These are phyloP conservation scores for Alsophila aescularia DNA, from an alignment of 2,888 invertebrate species.

Conservation along the genomic window DNA sequence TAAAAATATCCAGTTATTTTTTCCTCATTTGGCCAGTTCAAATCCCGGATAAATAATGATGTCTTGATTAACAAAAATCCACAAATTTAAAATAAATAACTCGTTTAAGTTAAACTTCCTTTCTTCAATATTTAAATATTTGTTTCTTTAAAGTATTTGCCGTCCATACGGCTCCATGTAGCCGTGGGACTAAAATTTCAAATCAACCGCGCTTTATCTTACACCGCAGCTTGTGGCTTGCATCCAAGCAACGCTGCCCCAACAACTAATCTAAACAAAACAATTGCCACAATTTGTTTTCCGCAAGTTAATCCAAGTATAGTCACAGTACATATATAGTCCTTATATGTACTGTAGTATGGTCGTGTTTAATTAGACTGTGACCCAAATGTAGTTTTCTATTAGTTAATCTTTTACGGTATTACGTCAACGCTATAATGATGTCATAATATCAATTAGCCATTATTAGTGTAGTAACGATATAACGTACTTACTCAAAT, in stretches of 20 bases:
- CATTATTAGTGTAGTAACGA: neutral
- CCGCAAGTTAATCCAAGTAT: neutral
- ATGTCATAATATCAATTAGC: slow-evolving; percentile 25
- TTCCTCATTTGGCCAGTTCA: no score
- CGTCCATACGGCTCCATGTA: no score
- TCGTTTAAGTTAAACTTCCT: no score
- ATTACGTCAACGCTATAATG: slow-evolving; percentile 17
- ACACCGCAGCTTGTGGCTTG: neutral
- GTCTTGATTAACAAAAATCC: no score
- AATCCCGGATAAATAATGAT: no score
- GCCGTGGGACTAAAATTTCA: neutral
- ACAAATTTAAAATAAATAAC: no score
- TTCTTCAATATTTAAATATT: no score
- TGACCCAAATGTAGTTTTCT: slow-evolving; percentile 20
- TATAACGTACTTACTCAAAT: neutral
- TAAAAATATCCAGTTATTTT: no score
- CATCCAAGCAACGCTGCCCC: slow-evolving; percentile 27
- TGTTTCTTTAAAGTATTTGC: no score
- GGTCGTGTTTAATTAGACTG: slow-evolving; percentile 3
- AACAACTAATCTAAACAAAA: slow-evolving; percentile 27
- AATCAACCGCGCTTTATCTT: neutral
- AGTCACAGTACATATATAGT: no score
- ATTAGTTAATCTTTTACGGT: neutral
- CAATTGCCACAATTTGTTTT: neutral
- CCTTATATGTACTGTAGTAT: no score